Evolutionary conservation across 2,797 vertebrate species (phyloP).

Genomic region (Onychomys torridus): DNA sequence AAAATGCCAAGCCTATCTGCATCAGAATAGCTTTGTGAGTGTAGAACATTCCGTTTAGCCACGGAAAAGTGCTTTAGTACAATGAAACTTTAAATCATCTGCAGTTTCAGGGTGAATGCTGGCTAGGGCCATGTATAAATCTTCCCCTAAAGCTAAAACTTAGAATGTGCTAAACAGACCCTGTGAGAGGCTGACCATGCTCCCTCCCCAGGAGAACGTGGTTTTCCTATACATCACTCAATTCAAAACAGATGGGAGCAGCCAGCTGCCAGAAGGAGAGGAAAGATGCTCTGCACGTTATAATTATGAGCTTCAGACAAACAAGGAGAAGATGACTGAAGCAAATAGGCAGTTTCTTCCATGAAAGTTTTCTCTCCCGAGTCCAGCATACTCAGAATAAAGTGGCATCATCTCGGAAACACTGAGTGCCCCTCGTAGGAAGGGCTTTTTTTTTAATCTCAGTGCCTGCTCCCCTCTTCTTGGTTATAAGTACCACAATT

Average conservation of each 20-base stretch:
- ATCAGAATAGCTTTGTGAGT: background rate
- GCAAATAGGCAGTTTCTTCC: conserved; percentile 61
- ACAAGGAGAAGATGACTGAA: conserved; percentile 55
- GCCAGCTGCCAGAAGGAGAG: conserved; percentile 53
- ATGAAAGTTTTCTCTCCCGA: background rate
- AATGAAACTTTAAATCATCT: conserved; percentile 57
- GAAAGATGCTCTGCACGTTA: conserved; percentile 55
- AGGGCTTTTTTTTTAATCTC: background rate
- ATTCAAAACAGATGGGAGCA: conserved; percentile 78
- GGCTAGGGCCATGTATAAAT: conserved; percentile 48
- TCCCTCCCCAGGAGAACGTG: conserved; percentile 62
- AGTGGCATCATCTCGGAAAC: conserved; percentile 38
- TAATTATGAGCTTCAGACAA: conserved; percentile 70
- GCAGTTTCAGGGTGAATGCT: conserved; percentile 12
- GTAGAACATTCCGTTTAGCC: background rate
- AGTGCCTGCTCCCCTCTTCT: background rate
- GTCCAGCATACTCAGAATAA: conserved; percentile 29
- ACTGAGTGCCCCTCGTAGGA: background rate
- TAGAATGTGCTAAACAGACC: conserved; percentile 44
- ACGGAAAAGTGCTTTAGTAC: conserved; percentile 41
- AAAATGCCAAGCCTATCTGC: background rate
- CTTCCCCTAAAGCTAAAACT: conserved; percentile 69
- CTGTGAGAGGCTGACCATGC: background rate
- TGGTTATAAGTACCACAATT: background rate
- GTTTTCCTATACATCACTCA: conserved; percentile 69